phyloP scores from a whole-genome alignment of 2,113 vertebrate species.

The Petromus typicus region DNA sequence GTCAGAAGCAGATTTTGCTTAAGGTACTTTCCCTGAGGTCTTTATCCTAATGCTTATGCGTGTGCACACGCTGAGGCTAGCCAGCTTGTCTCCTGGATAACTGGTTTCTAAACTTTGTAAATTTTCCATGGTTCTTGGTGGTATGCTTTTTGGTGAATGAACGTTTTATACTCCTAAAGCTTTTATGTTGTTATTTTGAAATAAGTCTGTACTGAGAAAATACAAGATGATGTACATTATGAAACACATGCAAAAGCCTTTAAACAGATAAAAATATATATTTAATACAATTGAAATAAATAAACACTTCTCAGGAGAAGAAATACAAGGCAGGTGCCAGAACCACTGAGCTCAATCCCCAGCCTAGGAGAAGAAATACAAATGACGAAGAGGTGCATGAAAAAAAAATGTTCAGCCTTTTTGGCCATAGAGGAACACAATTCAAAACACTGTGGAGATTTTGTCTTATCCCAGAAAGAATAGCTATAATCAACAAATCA shows the following conservation, averaged over 20 bases:
- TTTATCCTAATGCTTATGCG: accelerated
- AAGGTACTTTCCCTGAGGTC: conserved; percentile 89
- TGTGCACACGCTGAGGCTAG: not conserved
- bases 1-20: conserved; percentile 94
- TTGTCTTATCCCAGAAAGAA: not conserved
- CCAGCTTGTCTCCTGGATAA: not conserved
- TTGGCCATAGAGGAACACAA: not conserved
- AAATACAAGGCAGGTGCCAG: not conserved
- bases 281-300: not conserved
- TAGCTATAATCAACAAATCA: not conserved
- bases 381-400: not conserved
- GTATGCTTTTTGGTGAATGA: not conserved
- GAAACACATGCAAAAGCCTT: not conserved
- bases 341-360: too few species aligned
- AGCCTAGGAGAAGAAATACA: not conserved
- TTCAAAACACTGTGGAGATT: not conserved
- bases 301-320: not conserved
- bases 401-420: not conserved
- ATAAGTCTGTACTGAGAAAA: conserved; percentile 9
- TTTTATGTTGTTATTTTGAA: not conserved
- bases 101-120: not conserved
- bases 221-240: not conserved
- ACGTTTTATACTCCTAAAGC: not conserved
- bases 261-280: not conserved
- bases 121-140: not conserved